Base-by-base conservation (phyloP, 2,888 invertebrate genomes). In the Acleris sparsana region DNA sequence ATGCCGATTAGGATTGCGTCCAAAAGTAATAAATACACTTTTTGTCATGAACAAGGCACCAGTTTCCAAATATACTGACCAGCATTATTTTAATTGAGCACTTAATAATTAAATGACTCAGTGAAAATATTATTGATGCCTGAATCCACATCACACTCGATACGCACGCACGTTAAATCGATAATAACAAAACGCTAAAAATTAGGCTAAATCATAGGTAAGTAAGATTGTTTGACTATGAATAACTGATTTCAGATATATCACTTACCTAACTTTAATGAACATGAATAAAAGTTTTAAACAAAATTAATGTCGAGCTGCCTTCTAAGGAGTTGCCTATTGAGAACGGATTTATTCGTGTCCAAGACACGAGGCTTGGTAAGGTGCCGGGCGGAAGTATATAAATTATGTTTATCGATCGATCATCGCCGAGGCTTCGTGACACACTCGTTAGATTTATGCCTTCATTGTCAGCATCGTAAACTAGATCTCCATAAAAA, bases 401-500 rank as follows among this genome's bases (percentile, higher is more conserved):
- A 91, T 92, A 91, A 92, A 92, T 91, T 89, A 92, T 86, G 87
- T 89, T 92, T 92, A 92, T 92, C 92, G 86, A 92, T 91, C 88
- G 89, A 91, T 92, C 92, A 92, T 92, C 91, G 84, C 81, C 73
- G 81, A 80, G 83, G 80, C 80, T 84, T 83, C 82, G 85, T 86
- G 88, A 88, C 86, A 86, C 84, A 81, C 85, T 84, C 81, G 85
- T 87, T 89, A 92, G 91, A 92, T 92, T 92, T 92, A 92, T 91
- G 85, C 90, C 90, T 87, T 89, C 90, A 92, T 89, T 88, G 92
- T 89, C 89, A 89, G 87, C 80, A 86, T 87, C 89, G 88, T 92
- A 92, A 92, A 92, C 92, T 92, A 92, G 92, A 92, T 92, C 91
- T 89, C 88, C 87, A 91, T 91, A 92, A 92, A 92, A 92, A 92